A percentile compares a stretch with the other conserved stretches of the same genome.
phyloP scores from a whole-genome alignment of 2,888 invertebrate species.

The Ophion ellenae region DNA sequence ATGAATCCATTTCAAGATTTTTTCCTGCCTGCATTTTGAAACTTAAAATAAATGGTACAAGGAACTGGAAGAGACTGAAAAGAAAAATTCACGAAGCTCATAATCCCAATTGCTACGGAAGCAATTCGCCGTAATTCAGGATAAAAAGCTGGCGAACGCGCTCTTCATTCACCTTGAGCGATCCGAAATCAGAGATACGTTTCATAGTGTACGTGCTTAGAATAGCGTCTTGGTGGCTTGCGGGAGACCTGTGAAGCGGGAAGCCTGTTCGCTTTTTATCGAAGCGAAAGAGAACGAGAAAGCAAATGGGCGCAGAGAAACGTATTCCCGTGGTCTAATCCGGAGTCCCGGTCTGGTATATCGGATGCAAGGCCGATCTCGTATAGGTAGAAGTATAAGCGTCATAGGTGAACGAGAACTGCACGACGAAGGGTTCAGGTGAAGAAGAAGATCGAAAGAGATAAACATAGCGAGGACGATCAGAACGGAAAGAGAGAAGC shows the following conservation, averaged over 20 bases:
- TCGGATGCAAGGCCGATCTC: slow-evolving; percentile 46
- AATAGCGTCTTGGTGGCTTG: slow-evolving; percentile 58
- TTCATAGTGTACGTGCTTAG: slow-evolving; percentile 61
- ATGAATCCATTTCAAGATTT: neutral
- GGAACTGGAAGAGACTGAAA: neutral
- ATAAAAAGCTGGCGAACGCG: slow-evolving; percentile 62
- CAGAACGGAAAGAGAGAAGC: slow-evolving; percentile 5
- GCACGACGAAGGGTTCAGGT: slow-evolving; percentile 26
- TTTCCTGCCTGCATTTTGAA: neutral
- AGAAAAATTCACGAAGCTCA: neutral
- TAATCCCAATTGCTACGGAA: slow-evolving; percentile 25
- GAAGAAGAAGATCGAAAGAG: slow-evolving; percentile 9
- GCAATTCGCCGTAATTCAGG: slow-evolving; percentile 61
- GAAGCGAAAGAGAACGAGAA: slow-evolving; percentile 37
- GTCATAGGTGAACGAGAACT: slow-evolving; percentile 41
- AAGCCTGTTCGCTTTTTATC: slow-evolving; percentile 57
- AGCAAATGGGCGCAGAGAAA: slow-evolving; percentile 23
- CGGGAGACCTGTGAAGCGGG: slow-evolving; percentile 50
- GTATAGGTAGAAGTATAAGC: slow-evolving; percentile 29
- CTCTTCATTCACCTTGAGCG: slow-evolving; percentile 58
- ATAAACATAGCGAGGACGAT: slow-evolving; percentile 1
- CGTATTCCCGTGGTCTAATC: slow-evolving; percentile 65
- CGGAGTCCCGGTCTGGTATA: slow-evolving; percentile 53
- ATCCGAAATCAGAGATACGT: slow-evolving; percentile 66
- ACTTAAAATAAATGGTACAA: slow-evolving; percentile 41